Conservation (phyloP, 1,140 invertebrate genomes). For the Neotoxoptera formosana region DNA sequence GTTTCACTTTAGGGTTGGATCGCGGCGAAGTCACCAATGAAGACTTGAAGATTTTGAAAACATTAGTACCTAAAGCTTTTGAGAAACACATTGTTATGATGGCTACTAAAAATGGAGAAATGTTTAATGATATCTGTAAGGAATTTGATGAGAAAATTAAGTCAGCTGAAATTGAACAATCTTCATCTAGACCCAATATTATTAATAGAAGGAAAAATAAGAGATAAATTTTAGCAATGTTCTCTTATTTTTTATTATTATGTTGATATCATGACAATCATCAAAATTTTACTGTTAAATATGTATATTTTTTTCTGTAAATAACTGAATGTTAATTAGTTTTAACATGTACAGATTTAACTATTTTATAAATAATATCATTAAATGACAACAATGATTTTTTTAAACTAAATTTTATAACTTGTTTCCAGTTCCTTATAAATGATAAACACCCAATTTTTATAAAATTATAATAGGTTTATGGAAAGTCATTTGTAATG, state of each 20-base stretch:
- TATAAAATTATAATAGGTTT: neutral
- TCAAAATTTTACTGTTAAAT: conserved; percentile 12
- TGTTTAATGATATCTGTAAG: conserved; percentile 55
- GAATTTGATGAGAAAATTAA: conserved; percentile 51
- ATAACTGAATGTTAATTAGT: conserved; percentile 50
- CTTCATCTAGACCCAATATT: conserved; percentile 40
- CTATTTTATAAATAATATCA: neutral
- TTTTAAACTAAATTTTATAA: neutral
- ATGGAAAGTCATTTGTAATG: neutral
- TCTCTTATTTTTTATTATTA: neutral
- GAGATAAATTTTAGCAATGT: neutral
- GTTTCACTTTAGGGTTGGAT: conserved; percentile 47
- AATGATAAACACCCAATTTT: neutral
- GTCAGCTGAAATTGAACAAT: conserved; percentile 47
- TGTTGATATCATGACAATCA: conserved; percentile 36
- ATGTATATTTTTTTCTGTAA: conserved; percentile 16
- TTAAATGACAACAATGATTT: neutral
- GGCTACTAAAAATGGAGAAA: conserved; percentile 54
- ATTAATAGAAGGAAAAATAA: conserved; percentile 51
- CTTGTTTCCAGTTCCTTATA: neutral
- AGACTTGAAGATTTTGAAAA: conserved; percentile 43
- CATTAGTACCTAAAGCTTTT: conserved; percentile 50
- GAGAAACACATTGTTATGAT: conserved; percentile 54
- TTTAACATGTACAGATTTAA: conserved; percentile 33
- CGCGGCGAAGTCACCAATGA: conserved; percentile 40